phyloP scores from a whole-genome alignment of 2,888 invertebrate genomes.

The Diachrysia chrysitis region DNA sequence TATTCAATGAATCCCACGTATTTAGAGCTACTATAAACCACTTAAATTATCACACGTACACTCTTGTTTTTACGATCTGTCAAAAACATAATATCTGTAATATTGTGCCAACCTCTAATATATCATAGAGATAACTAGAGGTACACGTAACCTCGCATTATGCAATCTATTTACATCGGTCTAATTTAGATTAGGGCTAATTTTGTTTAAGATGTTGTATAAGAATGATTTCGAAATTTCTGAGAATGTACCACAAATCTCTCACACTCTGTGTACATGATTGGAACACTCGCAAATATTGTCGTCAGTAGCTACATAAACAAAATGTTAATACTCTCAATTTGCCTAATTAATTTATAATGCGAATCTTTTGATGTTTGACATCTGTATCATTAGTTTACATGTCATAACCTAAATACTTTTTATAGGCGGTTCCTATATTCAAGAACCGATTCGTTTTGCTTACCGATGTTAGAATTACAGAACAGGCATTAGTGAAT shows the following conservation, averaged over 20 bases:
- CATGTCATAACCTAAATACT: conserved; percentile 30
- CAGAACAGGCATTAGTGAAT: too few species aligned
- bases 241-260: conserved; percentile 21
- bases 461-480: too few species aligned
- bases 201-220: conserved; percentile 47
- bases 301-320: conserved; percentile 1
- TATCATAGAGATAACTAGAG: conserved; percentile 49
- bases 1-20: conserved; percentile 60
- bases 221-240: conserved; percentile 38
- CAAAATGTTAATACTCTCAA: background rate
- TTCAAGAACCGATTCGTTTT: too few species aligned
- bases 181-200: conserved; percentile 49
- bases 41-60: conserved; percentile 57
- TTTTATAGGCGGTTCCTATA: too few species aligned
- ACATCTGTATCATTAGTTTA: conserved; percentile 24
- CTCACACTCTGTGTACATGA: conserved; percentile 8
- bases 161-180: conserved; percentile 36
- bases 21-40: conserved; percentile 36
- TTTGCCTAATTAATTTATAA: conserved; percentile 19
- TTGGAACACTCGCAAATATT: conserved; percentile 12
- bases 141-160: conserved; percentile 48
- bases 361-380: conserved; percentile 30
- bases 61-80: conserved; percentile 66
- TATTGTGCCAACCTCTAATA: conserved; percentile 54
- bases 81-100: conserved; percentile 64